Conservation (phyloP, 2,113 vertebrate genomes). For the Hyperopisus bebe region DNA sequence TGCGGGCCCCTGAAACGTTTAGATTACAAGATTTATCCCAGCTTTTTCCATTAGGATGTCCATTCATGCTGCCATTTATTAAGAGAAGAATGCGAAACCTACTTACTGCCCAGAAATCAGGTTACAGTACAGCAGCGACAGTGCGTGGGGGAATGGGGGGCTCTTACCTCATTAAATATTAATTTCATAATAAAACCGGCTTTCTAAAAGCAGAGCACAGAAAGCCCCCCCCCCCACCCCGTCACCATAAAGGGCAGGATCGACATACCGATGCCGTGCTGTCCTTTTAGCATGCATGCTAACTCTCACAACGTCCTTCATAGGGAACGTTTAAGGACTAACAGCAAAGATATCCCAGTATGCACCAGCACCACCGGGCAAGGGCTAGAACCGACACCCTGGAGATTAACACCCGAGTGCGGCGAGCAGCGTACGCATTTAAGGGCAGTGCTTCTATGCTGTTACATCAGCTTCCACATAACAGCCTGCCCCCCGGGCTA, state of each 20-base stretch:
- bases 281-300: constrained; percentile 16
- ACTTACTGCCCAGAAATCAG: constrained; percentile 66
- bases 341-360: constrained; percentile 2
- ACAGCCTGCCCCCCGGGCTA: constrained; percentile 46
- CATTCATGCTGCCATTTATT: constrained; percentile 61
- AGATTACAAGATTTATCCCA: constrained; percentile 65
- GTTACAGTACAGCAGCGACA: constrained; percentile 58
- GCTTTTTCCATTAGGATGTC: constrained; percentile 64
- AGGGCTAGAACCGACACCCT: background rate
- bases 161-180: constrained; percentile 71
- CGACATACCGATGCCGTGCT: background rate
- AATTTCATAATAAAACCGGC: constrained; percentile 63
- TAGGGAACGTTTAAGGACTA: constrained; percentile 19
- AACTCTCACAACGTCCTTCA: background rate
- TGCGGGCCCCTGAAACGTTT: constrained; percentile 60
- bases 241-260: constrained; percentile 16
- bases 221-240: constrained; percentile 26
- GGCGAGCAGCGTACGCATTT: background rate
- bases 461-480: constrained; percentile 49
- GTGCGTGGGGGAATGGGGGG: constrained; percentile 21
- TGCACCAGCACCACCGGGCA: background rate
- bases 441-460: background rate
- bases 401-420: background rate
- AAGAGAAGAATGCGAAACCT: constrained; percentile 56
- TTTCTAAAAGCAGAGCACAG: constrained; percentile 48